These are phyloP conservation scores for Cisticola juncidis DNA, from an alignment of 2,113 vertebrate genomes.

Conservation along the genomic window DNA sequence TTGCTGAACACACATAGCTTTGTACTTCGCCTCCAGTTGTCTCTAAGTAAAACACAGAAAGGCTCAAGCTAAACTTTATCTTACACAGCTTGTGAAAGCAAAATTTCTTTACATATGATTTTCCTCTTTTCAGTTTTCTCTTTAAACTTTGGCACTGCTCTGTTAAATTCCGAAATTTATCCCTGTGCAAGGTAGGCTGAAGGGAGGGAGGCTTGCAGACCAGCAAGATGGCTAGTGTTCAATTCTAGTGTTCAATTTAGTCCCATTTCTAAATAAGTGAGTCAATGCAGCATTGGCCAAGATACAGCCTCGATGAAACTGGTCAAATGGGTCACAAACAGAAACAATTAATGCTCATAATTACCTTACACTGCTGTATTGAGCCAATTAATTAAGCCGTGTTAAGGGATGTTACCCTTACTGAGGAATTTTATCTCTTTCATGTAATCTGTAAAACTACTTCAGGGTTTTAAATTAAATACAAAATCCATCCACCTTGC, in stretches of 20 bases:
- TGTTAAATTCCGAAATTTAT: neutral
- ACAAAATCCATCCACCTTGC: neutral
- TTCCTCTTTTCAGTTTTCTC: neutral
- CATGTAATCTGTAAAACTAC: neutral
- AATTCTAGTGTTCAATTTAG: neutral
- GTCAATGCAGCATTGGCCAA: neutral
- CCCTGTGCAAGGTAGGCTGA: neutral
- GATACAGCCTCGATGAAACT: neutral
- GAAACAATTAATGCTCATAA: neutral
- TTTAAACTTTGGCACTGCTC: neutral
- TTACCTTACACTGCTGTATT: neutral
- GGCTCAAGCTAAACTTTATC: neutral
- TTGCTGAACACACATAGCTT: neutral
- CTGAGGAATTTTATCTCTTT: neutral
- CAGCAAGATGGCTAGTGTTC: neutral
- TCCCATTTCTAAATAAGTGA: neutral
- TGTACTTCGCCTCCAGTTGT: neutral
- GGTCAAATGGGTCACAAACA: neutral
- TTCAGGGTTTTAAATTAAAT: neutral
- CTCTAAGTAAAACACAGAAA: neutral
- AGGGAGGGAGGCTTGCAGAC: neutral
- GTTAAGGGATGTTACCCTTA: neutral
- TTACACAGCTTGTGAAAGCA: neutral
- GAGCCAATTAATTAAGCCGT: neutral
- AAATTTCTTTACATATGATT: neutral